Evolutionary conservation across 2,888 invertebrate genomes (phyloP), one percentile per base, ranked within the genome.

Genomic region (Parelbella ahira): DNA sequence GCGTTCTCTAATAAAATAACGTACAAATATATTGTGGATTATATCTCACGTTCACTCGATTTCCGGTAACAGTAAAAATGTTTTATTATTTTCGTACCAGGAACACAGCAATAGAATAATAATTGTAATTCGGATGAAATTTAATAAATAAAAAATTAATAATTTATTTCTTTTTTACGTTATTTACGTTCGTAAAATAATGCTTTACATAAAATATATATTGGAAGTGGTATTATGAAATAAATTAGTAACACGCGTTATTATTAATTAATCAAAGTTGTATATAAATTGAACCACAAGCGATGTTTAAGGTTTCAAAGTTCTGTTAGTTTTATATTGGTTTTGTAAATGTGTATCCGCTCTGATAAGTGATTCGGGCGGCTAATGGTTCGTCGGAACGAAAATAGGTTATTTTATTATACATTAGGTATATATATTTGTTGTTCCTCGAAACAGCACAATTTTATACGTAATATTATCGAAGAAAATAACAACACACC

Each of bases 221-320:
- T n/a, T n/a, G n/a, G n/a, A n/a, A n/a, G n/a, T n/a, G n/a, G n/a
- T n/a, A n/a, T n/a, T n/a, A n/a, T n/a, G n/a, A n/a, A n/a, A n/a
- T n/a, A n/a, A n/a, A n/a, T n/a, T n/a, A n/a, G n/a, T n/a, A n/a
- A n/a, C n/a, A n/a, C n/a, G n/a, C n/a, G n/a, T 15, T 15, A 15
- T 15, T 41, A 33, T 33, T 18, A 29, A 29, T 39, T 32, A 29
- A 39, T 28, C 27, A 13, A 15, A 29, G 19, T 33, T 33, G 34
- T 44, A 27, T 52, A 42, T 50, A 48, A 47, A 48, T 37, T 45
- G 55, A 48, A 56, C n/a, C n/a, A n/a, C n/a, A n/a, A n/a, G n/a
- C n/a, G 68, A 72, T 68, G 69, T 62, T 69, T 63, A 60, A 76
- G 78, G 72, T 79, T 76, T 66, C 63, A 70, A 68, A 68, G 71